phyloP scores from a whole-genome alignment of 1,140 invertebrate genomes.

The Ridgeia piscesae region DNA sequence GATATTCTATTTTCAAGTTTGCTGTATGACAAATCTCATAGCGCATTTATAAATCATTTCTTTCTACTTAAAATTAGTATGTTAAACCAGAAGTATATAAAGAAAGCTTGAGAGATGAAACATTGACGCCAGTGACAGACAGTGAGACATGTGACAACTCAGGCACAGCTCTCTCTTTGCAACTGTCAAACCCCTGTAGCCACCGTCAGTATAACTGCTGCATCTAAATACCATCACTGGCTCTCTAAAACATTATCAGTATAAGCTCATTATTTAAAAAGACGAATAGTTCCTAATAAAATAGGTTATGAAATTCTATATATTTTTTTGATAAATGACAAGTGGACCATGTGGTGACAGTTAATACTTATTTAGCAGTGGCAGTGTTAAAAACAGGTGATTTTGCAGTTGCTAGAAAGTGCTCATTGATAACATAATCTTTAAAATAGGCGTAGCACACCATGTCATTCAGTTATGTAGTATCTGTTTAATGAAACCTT shows the following conservation, averaged over 20 bases:
- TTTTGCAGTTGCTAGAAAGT: neutral
- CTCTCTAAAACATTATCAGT: no score
- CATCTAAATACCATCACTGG: no score
- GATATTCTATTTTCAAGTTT: neutral
- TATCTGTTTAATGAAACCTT: neutral
- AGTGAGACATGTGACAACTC: neutral
- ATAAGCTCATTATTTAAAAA: no score
- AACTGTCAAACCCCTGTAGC: no score
- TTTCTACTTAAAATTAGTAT: neutral
- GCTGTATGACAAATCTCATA: neutral
- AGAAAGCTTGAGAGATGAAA: neutral
- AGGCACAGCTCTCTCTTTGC: neutral
- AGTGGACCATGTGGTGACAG: no score
- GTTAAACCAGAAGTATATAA: neutral
- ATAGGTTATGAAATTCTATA: no score
- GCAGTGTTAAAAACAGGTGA: neutral
- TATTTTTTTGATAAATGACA: no score
- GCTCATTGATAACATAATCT: neutral
- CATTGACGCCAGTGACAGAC: neutral
- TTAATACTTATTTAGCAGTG: neutral
- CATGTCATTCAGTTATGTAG: neutral
- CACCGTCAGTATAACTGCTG: no score
- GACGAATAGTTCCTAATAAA: no score
- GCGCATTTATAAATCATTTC: neutral
- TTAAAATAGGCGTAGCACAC: neutral